Evolutionary conservation across 2,888 invertebrate genomes (phyloP).

Genomic region (Gortyna flavago): DNA sequence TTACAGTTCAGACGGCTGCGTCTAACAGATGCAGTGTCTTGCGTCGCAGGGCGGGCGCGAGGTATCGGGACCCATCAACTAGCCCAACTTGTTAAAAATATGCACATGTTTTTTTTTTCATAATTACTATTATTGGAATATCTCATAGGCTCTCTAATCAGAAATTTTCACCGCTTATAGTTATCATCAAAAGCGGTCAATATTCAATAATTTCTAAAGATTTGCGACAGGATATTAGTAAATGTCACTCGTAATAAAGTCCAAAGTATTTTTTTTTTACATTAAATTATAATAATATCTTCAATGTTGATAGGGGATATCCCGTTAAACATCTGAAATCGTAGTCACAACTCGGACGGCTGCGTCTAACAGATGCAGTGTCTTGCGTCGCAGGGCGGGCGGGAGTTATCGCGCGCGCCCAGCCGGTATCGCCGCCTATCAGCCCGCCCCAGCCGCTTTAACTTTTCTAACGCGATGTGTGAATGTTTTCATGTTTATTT

Average conservation of each 20-base stretch:
- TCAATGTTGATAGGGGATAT: too few species aligned
- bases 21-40: conserved; percentile 51
- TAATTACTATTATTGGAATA: too few species aligned
- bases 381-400: conserved; percentile 70
- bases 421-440: conserved; percentile 78
- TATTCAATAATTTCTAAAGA: too few species aligned
- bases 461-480: conserved; percentile 76
- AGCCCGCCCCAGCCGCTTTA: conserved; percentile 74
- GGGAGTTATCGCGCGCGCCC: conserved; percentile 77
- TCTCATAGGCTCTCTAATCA: too few species aligned
- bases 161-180: too few species aligned
- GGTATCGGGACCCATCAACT: conserved; percentile 74
- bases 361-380: conserved; percentile 68
- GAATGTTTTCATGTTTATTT: conserved; percentile 70
- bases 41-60: conserved; percentile 63
- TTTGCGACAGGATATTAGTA: too few species aligned
- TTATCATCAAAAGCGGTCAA: too few species aligned
- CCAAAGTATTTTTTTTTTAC: too few species aligned
- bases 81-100: conserved; percentile 53
- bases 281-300: too few species aligned
- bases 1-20: conserved; percentile 30
- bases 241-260: too few species aligned
- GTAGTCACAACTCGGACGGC: conserved; percentile 50
- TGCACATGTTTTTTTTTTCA: background rate
- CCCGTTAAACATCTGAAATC: background rate